Evolutionary conservation across 1,140 invertebrate species (phyloP).

Genomic region (Phocides pigmalion): DNA sequence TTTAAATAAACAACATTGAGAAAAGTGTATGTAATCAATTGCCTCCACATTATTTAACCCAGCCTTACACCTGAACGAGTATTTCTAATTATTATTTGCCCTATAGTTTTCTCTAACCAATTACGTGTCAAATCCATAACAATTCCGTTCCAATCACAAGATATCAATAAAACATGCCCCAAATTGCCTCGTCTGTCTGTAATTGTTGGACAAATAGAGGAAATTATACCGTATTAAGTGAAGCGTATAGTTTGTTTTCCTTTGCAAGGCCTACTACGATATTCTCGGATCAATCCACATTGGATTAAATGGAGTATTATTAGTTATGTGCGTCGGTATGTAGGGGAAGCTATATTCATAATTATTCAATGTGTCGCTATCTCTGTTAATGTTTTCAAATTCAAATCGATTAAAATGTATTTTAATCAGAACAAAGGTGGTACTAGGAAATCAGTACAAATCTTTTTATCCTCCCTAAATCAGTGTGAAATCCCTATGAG

Average conservation of each 20-base stretch:
- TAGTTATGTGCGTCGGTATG: slow-evolving; percentile 24
- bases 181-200: slow-evolving; percentile 34
- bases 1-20: too few species aligned
- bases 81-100: not conserved
- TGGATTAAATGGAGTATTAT: slow-evolving; percentile 29
- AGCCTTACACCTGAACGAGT: not conserved
- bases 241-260: slow-evolving; percentile 22
- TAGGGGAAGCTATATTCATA: slow-evolving; percentile 6
- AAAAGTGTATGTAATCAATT: too few species aligned
- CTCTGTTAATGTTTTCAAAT: not conserved
- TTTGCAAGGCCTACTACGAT: slow-evolving; percentile 10
- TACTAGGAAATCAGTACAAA: too few species aligned
- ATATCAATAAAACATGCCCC: slow-evolving; percentile 34
- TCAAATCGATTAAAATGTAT: too few species aligned
- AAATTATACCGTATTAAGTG: slow-evolving; percentile 27
- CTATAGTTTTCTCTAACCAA: slow-evolving; percentile 12
- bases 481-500: too few species aligned
- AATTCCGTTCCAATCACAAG: slow-evolving; percentile 30
- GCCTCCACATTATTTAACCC: too few species aligned
- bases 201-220: slow-evolving; percentile 31
- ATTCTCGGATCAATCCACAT: slow-evolving; percentile 31
- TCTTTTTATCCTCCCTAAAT: too few species aligned
- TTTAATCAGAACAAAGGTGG: not conserved
- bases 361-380: slow-evolving; percentile 19
- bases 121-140: slow-evolving; percentile 31